phyloP scores from a whole-genome alignment of 1,140 invertebrate species.

The Schmidtea mediterranea region DNA sequence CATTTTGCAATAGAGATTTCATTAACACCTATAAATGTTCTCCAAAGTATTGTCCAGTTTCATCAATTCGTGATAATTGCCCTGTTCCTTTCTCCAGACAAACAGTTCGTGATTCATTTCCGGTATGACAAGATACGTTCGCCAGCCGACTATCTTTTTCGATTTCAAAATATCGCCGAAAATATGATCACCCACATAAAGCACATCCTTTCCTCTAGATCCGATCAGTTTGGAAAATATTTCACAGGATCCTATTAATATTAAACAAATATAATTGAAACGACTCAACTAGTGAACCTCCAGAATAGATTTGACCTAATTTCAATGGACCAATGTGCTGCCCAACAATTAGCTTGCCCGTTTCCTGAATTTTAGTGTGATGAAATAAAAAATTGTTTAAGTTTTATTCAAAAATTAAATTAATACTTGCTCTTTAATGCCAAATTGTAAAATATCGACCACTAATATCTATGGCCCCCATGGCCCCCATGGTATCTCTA shows the following conservation, averaged over 20 bases:
- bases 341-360: not conserved
- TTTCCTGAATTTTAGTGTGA: no score
- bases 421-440: no score
- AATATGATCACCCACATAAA: slow-evolving; percentile 84
- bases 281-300: slow-evolving; percentile 3
- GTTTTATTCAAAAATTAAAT: no score
- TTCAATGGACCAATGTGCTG: slow-evolving; percentile 1
- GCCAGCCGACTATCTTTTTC: slow-evolving; percentile 89
- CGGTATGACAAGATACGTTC: slow-evolving; percentile 87
- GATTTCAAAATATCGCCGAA: slow-evolving; percentile 94
- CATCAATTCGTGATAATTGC: slow-evolving; percentile 64
- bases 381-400: no score
- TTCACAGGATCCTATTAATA: no score
- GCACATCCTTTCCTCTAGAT: slow-evolving; percentile 46
- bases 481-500: no score
- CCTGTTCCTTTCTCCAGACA: slow-evolving; percentile 87
- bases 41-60: slow-evolving; percentile 61
- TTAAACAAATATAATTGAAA: no score
- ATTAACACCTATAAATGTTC: slow-evolving; percentile 41
- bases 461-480: no score
- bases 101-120: slow-evolving; percentile 77
- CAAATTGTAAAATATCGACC: no score
- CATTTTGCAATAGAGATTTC: no score
- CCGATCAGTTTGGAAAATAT: slow-evolving; percentile 3
- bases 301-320: slow-evolving; percentile 3